Base-by-base conservation (phyloP, 2,113 vertebrate species). In the Phylloscopus whistleri region DNA sequence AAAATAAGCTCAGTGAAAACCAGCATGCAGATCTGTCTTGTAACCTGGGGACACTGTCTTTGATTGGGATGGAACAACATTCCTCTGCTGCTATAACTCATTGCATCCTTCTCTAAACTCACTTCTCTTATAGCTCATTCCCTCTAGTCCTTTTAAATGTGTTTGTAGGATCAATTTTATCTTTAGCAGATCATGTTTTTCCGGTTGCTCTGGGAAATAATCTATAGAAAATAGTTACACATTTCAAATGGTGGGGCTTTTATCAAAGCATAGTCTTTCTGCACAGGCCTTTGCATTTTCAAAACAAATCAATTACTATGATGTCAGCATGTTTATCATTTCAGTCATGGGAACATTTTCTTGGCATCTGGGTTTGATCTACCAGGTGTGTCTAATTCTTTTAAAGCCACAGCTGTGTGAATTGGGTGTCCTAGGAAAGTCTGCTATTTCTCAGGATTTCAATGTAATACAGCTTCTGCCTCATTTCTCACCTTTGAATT, bases 331-430 rank as follows among this genome's bases (percentile, higher is more conserved):
- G 83, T 93, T 97, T 97, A 94, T 96, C 67, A 87, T 96, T 97
- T 97, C 89, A 97, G 86, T 94, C 92, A 87, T 97, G 97, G 96
- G 93, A 97, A 98, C 82, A 66, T 97, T 97, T 98, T 97, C 86
- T 97, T 97, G 95, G 96, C 94, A 93, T 95, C 68, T 90, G 16
- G 21, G 81, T 90, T 94, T 94, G 83, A 95, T 97, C 91, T 90
- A 76, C 60, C 96, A 97, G 97, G 95, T 98, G 95, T 97, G 93
- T 96, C 96, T 95, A 97, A 97, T 97, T 96, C 81, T 96, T 96
- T 81, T 74, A 91, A 97, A 96, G 80, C 93, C 80, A 77, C 95
- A 97, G 96, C 93, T 98, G 82, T 91, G 78, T 94, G 89, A 84
- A 69, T 93, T 68, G 75, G 62, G 96, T 91, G 97, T 95, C 93